Conservation (phyloP, 2,888 invertebrate genomes). For the Hermodice carunculata region DNA sequence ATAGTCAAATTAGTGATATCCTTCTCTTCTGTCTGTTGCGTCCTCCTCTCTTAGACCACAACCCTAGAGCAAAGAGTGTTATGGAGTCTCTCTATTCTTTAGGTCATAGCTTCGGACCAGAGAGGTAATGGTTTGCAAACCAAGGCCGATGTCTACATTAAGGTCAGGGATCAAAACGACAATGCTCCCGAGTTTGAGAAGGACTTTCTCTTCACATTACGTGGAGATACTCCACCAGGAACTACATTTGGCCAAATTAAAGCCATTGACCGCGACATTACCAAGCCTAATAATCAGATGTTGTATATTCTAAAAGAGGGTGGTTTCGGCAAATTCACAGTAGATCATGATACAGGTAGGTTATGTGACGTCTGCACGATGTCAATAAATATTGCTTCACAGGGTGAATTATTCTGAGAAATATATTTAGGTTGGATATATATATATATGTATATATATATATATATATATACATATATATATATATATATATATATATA, state of each 20-base stretch:
- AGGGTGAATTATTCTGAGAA: too few species aligned
- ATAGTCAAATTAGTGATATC: too few species aligned
- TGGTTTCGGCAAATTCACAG: slow-evolving; percentile 32
- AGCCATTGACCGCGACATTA: slow-evolving; percentile 31
- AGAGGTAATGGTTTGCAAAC: slow-evolving; percentile 30
- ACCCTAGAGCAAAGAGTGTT: too few species aligned
- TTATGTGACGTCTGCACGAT: too few species aligned
- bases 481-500: background rate
- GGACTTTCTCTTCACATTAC: slow-evolving; percentile 11
- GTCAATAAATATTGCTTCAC: too few species aligned
- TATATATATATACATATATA: slow-evolving; percentile 6
- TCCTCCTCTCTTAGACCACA: too few species aligned
- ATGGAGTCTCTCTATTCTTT: too few species aligned
- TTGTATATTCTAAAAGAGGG: slow-evolving; percentile 36
- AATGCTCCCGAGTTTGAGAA: slow-evolving; percentile 29
- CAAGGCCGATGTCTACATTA: slow-evolving; percentile 25
- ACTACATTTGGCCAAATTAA: slow-evolving; percentile 27
- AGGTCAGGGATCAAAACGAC: slow-evolving; percentile 34
- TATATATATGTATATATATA: background rate
- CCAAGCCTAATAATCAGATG: slow-evolving; percentile 31
- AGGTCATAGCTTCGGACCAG: slow-evolving; percentile 38
- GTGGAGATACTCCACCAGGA: slow-evolving; percentile 18
- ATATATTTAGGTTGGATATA: too few species aligned
- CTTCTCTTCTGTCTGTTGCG: too few species aligned
- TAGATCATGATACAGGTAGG: slow-evolving; percentile 37